Evolutionary conservation across 92 coral and sea anemone species (phyloP).

Genomic region (Nematostella vectensis): DNA sequence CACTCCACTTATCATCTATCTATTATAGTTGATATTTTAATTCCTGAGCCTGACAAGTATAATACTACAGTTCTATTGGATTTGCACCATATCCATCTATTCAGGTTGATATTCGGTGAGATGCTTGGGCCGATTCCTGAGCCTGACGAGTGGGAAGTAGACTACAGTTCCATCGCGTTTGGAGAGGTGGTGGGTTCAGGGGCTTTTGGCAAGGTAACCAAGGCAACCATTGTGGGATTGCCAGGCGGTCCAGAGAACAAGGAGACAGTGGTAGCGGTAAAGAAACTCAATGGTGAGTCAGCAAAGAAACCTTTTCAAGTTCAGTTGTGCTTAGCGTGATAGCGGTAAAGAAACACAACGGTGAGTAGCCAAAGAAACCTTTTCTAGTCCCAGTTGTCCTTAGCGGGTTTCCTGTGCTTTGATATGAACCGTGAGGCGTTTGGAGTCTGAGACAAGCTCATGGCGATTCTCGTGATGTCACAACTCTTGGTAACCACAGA

Average conservation of each 20-base stretch:
- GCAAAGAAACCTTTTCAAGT: too few species aligned
- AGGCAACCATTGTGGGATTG: conserved; percentile 56
- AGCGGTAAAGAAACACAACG: conserved; percentile 69
- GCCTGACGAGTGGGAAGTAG: conserved; percentile 74
- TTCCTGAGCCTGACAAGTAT: too few species aligned
- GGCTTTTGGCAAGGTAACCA: conserved; percentile 76
- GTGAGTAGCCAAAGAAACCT: conserved; percentile 21
- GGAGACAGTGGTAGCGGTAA: conserved; percentile 69
- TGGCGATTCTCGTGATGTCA: too few species aligned
- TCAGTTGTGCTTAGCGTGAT: too few species aligned
- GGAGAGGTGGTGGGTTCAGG: conserved; percentile 74
- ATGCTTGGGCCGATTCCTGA: conserved; percentile 17
- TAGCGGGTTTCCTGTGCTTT: conserved; percentile 47
- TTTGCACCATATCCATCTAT: too few species aligned
- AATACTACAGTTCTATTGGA: too few species aligned
- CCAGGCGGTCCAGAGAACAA: conserved; percentile 55
- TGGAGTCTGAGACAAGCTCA: neutral
- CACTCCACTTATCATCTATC: too few species aligned
- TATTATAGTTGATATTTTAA: too few species aligned
- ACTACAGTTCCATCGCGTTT: conserved; percentile 38
- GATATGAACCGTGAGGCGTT: neutral
- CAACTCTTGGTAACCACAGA: too few species aligned
- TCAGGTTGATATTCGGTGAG: neutral
- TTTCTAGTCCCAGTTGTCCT: too few species aligned
- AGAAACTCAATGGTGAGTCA: conserved; percentile 55